phyloP scores from a whole-genome alignment of 2,797 vertebrate species.

The Sebastes minor region DNA sequence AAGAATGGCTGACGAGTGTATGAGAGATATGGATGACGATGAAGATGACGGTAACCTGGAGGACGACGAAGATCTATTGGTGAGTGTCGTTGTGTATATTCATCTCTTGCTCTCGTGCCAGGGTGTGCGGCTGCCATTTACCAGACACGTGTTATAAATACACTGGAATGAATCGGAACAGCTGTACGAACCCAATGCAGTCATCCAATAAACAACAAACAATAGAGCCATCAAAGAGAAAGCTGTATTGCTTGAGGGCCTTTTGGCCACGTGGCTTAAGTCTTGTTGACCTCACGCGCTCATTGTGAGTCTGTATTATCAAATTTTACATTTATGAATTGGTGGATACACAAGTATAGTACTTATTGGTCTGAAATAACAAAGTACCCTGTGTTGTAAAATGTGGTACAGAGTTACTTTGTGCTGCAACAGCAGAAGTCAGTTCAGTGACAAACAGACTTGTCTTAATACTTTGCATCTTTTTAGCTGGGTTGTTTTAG shows the following conservation, averaged over 20 bases:
- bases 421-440: background rate
- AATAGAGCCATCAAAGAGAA: background rate
- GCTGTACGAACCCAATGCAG: background rate
- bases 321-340: background rate
- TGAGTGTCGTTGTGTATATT: slow-evolving; percentile 60
- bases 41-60: slow-evolving; percentile 88
- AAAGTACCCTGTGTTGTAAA: background rate
- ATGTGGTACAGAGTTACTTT: background rate
- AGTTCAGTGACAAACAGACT: background rate
- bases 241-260: background rate
- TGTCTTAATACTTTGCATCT: background rate
- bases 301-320: background rate
- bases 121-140: background rate
- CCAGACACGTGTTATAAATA: background rate
- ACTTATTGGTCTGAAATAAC: background rate
- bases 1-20: slow-evolving; percentile 93
- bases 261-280: background rate
- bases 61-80: slow-evolving; percentile 92
- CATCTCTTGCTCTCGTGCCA: background rate
- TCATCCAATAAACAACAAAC: background rate
- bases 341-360: background rate
- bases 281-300: background rate
- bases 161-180: background rate
- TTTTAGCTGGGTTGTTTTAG: background rate
- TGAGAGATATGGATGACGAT: slow-evolving; percentile 90